Evolutionary conservation across 1,140 invertebrate species (phyloP).

Genomic region (Drosophila chauvacae): DNA sequence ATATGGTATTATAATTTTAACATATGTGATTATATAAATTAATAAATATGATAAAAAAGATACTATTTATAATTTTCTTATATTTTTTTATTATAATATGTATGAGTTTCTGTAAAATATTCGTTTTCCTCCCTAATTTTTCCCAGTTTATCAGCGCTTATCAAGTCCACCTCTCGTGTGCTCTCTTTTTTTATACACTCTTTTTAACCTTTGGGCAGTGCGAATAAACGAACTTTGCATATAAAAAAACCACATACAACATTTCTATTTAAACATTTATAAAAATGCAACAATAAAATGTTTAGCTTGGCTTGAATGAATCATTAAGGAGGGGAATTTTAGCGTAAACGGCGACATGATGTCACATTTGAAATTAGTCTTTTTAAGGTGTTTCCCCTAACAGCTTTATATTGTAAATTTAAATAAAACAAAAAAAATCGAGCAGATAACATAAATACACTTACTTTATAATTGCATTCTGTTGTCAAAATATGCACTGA

Average conservation of each 20-base stretch:
- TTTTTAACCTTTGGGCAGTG: slow-evolving; percentile 29
- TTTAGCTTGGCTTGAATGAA: slow-evolving; percentile 39
- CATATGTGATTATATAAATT: too few relatives aligned
- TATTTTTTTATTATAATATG: too few relatives aligned
- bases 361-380: slow-evolving; percentile 2
- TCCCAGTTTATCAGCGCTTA: slow-evolving; percentile 18
- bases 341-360: slow-evolving; percentile 24
- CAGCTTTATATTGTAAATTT: slow-evolving; percentile 16
- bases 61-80: too few relatives aligned
- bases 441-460: background rate
- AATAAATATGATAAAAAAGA: too few relatives aligned
- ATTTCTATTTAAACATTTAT: slow-evolving; percentile 59
- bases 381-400: background rate
- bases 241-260: slow-evolving; percentile 42
- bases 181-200: slow-evolving; percentile 7
- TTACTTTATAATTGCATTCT: background rate
- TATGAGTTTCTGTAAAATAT: too few relatives aligned
- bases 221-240: slow-evolving; percentile 23
- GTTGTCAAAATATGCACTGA: slow-evolving; percentile 2
- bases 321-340: slow-evolving; percentile 7
- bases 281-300: slow-evolving; percentile 66
- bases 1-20: background rate
- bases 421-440: background rate
- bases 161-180: slow-evolving; percentile 15
- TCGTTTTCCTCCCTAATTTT: background rate